Conservation (phyloP, 2,113 vertebrate species). For the Cheilinus undulatus region DNA sequence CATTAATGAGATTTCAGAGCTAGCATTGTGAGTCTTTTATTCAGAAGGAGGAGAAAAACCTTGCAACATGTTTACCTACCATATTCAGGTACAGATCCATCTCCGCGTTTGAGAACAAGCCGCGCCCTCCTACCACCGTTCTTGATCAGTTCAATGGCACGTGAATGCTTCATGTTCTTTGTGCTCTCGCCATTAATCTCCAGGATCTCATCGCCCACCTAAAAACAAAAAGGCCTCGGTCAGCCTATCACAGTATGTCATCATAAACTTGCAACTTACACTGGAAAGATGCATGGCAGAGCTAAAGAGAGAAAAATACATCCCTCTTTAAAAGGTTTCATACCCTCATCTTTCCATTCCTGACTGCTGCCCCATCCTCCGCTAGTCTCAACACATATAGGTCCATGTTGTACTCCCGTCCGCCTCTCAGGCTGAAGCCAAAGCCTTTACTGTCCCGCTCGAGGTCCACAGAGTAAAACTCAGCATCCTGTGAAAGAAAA, state of each 20-base stretch:
- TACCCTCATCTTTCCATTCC: slow-evolving; percentile 98
- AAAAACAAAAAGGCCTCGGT: slow-evolving; percentile 30
- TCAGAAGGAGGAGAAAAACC: slow-evolving; percentile 39
- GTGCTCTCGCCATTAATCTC: slow-evolving; percentile 99
- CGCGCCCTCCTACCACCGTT: slow-evolving; percentile 94
- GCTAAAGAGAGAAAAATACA: background rate
- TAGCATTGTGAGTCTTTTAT: slow-evolving; percentile 12
- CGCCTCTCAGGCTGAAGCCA: slow-evolving; percentile 96
- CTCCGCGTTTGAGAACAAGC: slow-evolving; percentile 96
- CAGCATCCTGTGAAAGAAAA: slow-evolving; percentile 87
- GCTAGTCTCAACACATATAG: slow-evolving; percentile 96
- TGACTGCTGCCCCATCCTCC: slow-evolving; percentile 95
- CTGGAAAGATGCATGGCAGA: slow-evolving; percentile 2
- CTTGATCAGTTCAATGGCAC: slow-evolving; percentile 99
- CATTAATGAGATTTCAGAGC: background rate
- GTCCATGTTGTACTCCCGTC: slow-evolving; percentile 98
- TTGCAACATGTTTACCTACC: slow-evolving; percentile 91
- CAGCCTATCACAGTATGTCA: background rate
- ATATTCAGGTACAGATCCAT: slow-evolving; percentile 99
- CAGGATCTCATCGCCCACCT: slow-evolving; percentile 98
- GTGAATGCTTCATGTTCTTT: slow-evolving; percentile 99
- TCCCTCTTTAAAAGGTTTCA: slow-evolving; percentile 27
- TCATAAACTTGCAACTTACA: background rate
- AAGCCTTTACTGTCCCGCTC: slow-evolving; percentile 98
- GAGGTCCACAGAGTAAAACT: slow-evolving; percentile 97